Base-by-base conservation (phyloP, 2,797 vertebrate genomes). In the Rhinophrynus dorsalis region DNA sequence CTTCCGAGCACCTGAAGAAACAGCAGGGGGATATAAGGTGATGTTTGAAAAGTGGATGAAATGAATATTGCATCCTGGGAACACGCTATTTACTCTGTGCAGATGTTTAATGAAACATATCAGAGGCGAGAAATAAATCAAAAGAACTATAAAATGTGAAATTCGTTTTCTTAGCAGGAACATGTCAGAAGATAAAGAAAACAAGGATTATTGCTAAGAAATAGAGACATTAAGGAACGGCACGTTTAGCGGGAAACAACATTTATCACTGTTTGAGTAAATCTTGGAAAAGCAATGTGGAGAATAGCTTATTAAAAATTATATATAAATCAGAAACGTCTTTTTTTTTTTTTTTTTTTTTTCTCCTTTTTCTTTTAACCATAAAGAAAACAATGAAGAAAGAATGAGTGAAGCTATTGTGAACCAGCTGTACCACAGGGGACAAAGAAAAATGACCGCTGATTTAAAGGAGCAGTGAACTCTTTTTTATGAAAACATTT, bases 21-120 rank as follows among this genome's bases (percentile, higher is more conserved):
- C 62, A 27, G 54, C 62, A 12, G 12, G 55, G 47, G 54, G 59
- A 33, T 5, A 23, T 12, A 51, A 65, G 42, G 68, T 65, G 57
- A 62, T 45, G 60, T 37, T 32, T 48, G 61, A 72, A 33, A 50
- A 72, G 42, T 58, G 33, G 29, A 32, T 66, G 62, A 66, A 73
- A 66, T 59, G 47, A 45, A 73, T 52, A 59, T 35, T 15, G 45
- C 40, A 33, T 52, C 45, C 61, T 26, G 29, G 45, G 69, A 60
- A 20, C 21, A 18, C n/a, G n/a, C 6, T 3, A 30, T 30, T n/a
- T 20, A 50, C 42, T 51, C 37, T 24, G 1, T 7, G 21, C 61
- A 73, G 69, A 73, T 73, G 62, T 66, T 73, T 59, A 44, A 59
- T 59, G 61, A 52, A 59, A 52, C 54, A 42, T 17, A 50, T 57